Percentiles rank a stretch among this genome's conserved stretches.
Conservation (phyloP, 2,888 invertebrate species). For the Limnephilus marmoratus region DNA sequence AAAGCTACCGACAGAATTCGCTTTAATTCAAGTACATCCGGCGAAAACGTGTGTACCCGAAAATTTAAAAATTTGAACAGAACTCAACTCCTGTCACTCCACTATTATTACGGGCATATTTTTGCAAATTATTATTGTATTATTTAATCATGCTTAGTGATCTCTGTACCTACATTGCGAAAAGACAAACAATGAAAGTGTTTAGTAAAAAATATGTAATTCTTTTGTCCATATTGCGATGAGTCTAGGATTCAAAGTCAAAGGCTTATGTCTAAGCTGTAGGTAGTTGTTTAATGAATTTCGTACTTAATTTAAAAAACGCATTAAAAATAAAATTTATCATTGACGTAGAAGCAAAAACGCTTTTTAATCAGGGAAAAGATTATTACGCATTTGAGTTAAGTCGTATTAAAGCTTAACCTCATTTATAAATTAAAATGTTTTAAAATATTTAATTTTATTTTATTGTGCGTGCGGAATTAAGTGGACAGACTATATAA, state of each 20-base stretch:
- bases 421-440: neutral
- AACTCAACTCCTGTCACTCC: neutral
- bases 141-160: neutral
- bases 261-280: neutral
- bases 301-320: neutral
- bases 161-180: neutral
- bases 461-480: neutral
- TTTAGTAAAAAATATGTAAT: neutral
- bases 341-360: neutral
- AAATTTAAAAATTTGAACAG: neutral
- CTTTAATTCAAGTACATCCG: neutral
- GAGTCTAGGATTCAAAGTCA: neutral
- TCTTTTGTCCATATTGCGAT: neutral
- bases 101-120: neutral
- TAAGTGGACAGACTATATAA: neutral
- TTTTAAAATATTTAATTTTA: neutral
- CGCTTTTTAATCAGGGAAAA: neutral
- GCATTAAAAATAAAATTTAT: neutral
- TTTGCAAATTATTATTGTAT: neutral
- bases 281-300: neutral
- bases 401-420: neutral
- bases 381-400: neutral
- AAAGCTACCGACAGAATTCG: slow-evolving; percentile 41
- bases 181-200: neutral
- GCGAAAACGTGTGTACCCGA: neutral